These are phyloP conservation scores for Xiphydria camelus DNA, from an alignment of 2,888 invertebrate genomes.

Conservation along the genomic window DNA sequence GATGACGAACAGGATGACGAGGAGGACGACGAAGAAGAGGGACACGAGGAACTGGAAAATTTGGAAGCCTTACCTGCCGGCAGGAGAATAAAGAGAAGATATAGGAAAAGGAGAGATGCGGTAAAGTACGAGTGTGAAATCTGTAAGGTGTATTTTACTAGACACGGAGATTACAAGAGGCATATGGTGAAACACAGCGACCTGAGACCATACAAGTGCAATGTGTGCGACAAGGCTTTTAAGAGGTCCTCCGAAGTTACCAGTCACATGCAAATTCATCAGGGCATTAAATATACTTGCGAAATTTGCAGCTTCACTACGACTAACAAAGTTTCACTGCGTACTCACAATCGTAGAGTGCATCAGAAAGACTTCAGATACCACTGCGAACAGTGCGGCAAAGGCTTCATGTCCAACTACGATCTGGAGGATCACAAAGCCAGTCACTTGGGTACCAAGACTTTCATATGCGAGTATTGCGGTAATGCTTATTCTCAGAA, in stretches of 20 bases:
- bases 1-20: not conserved
- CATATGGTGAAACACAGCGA: conserved; percentile 23
- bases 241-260: conserved; percentile 26
- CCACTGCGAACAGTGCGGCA: conserved; percentile 5
- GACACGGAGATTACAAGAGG: not conserved
- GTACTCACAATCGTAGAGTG: conserved; percentile 20
- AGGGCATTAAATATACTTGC: conserved; percentile 22
- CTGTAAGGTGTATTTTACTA: not conserved
- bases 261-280: conserved; percentile 30
- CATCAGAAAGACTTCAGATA: conserved; percentile 14
- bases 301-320: conserved; percentile 21
- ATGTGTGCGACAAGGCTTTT: conserved; percentile 23
- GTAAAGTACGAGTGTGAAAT: conserved; percentile 3
- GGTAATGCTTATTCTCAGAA: conserved; percentile 20
- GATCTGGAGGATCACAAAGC: conserved; percentile 18
- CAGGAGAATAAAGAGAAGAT: not conserved
- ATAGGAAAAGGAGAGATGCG: not conserved
- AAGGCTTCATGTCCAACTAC: conserved; percentile 20
- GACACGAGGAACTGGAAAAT: not conserved
- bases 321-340: conserved; percentile 21
- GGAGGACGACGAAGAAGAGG: not conserved
- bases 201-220: conserved; percentile 20
- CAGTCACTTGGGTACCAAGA: conserved; percentile 20
- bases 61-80: not conserved
- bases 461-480: conserved; percentile 22